Conservation (phyloP, 2,113 vertebrate species). For the Pedetes capensis region DNA sequence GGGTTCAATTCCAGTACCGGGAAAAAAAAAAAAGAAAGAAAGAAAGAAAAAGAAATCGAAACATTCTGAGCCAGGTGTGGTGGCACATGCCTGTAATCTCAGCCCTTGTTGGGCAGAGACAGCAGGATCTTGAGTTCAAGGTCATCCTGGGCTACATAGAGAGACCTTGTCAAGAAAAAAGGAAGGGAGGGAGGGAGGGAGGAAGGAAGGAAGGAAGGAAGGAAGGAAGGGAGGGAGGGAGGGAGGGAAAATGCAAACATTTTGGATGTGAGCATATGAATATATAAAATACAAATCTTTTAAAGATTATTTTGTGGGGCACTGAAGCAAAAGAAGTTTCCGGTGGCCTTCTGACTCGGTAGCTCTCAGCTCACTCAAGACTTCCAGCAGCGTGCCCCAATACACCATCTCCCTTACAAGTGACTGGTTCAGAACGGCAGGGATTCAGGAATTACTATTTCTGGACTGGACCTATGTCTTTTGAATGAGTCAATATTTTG, state of each 20-base stretch:
- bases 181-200: background rate
- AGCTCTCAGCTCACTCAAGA: background rate
- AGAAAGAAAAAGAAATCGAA: too few species aligned
- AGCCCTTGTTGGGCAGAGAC: background rate
- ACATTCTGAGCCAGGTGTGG: background rate
- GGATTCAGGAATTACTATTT: background rate
- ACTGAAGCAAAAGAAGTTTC: background rate
- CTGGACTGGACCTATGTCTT: background rate
- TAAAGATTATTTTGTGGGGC: background rate
- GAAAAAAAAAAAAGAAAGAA: too few species aligned
- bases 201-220: too few species aligned
- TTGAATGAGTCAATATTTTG: background rate
- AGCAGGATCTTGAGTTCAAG: too few species aligned
- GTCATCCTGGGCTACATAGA: background rate
- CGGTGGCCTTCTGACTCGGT: background rate
- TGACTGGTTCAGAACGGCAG: background rate
- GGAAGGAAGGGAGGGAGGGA: too few species aligned
- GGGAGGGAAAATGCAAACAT: conserved; percentile 9
- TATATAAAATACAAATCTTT: background rate
- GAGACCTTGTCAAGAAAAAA: background rate
- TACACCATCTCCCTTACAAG: background rate
- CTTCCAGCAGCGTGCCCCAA: background rate
- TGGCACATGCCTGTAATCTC: background rate
- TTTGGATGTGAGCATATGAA: background rate
- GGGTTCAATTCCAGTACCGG: too few species aligned